phyloP scores from a whole-genome alignment of 1,140 invertebrate species.

The Temnothorax nylanderi region DNA sequence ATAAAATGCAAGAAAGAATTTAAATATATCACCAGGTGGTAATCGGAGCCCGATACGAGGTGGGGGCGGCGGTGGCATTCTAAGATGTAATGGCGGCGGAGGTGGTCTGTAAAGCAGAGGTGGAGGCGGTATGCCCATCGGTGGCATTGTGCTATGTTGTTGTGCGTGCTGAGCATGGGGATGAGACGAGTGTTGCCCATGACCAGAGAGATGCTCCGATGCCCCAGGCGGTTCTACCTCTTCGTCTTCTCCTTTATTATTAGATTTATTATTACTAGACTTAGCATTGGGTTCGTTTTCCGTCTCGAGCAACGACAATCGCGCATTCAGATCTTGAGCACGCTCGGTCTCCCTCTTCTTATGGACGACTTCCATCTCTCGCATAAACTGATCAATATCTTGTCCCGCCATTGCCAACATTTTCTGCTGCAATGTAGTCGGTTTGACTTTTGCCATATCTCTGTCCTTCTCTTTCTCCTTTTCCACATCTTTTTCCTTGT shows the following conservation, averaged over 20 bases:
- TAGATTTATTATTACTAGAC: slow-evolving; percentile 64
- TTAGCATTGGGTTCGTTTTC: slow-evolving; percentile 75
- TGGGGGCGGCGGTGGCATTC: slow-evolving; percentile 87
- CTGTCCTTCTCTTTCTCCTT: slow-evolving; percentile 82
- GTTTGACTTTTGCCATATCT: slow-evolving; percentile 87
- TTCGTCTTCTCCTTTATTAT: slow-evolving; percentile 75
- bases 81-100: slow-evolving; percentile 83
- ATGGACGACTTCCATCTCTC: slow-evolving; percentile 95
- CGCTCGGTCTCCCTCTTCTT: slow-evolving; percentile 90
- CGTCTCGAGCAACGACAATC: slow-evolving; percentile 83
- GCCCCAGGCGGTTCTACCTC: slow-evolving; percentile 78
- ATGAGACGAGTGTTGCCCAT: slow-evolving; percentile 79
- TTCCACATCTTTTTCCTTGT: slow-evolving; percentile 80
- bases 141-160: slow-evolving; percentile 81
- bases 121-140: slow-evolving; percentile 86
- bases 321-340: slow-evolving; percentile 88
- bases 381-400: slow-evolving; percentile 96
- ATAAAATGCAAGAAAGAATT: slow-evolving; percentile 16
- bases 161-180: slow-evolving; percentile 75
- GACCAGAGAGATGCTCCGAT: slow-evolving; percentile 86
- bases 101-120: slow-evolving; percentile 83
- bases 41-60: slow-evolving; percentile 84
- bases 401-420: slow-evolving; percentile 95
- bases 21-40: slow-evolving; percentile 81
- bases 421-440: slow-evolving; percentile 92